phyloP scores from a whole-genome alignment of 2,797 vertebrate genomes.

The Galago senegalensis region DNA sequence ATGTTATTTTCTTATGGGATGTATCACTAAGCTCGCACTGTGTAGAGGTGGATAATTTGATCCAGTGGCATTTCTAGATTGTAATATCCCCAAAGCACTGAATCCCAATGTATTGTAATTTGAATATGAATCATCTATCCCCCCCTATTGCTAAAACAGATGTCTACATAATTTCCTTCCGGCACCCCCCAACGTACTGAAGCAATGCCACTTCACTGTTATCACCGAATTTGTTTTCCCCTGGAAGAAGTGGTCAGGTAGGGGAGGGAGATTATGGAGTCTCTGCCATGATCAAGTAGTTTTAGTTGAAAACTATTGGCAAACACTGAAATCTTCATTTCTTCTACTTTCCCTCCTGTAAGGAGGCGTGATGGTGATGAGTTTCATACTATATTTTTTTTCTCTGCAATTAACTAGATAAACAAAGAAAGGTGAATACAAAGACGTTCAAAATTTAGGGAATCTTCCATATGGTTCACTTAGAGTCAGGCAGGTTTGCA shows the following conservation, averaged over 20 bases:
- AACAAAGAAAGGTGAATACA: background rate
- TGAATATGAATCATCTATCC: slow-evolving; percentile 62
- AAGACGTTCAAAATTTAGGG: background rate
- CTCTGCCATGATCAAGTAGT: slow-evolving; percentile 10
- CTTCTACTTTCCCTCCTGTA: background rate
- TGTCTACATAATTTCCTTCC: slow-evolving; percentile 53
- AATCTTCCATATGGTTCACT: background rate
- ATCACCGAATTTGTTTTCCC: slow-evolving; percentile 4
- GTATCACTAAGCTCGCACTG: slow-evolving; percentile 7
- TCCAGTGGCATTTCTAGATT: slow-evolving; percentile 47
- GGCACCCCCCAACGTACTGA: slow-evolving; percentile 29
- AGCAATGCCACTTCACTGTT: slow-evolving; percentile 3
- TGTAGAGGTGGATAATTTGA: slow-evolving; percentile 4
- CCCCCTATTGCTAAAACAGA: slow-evolving; percentile 57
- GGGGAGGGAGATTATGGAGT: background rate
- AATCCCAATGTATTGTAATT: slow-evolving; percentile 36
- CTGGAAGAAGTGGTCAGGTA: background rate
- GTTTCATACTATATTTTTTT: background rate
- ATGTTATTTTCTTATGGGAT: slow-evolving; percentile 70
- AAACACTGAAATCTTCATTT: background rate
- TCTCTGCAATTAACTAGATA: background rate
- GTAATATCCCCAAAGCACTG: slow-evolving; percentile 56
- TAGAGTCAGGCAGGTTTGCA: background rate
- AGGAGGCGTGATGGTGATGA: background rate
- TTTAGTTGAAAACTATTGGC: background rate